Evolutionary conservation across 2,113 vertebrate species (phyloP).

Genomic region (Uropsilus gracilis): DNA sequence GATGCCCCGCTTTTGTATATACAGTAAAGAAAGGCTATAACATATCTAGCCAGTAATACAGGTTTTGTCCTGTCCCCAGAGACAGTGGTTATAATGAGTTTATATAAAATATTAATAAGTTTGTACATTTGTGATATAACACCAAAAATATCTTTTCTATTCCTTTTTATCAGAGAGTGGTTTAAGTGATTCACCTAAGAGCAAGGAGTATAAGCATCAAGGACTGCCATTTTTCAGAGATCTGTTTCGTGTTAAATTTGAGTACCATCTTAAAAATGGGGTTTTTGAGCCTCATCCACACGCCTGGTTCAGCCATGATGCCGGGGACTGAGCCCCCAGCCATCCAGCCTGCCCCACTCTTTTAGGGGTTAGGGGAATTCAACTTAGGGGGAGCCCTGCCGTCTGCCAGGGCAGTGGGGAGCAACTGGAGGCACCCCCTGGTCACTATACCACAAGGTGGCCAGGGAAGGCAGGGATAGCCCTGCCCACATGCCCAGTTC

Average conservation of each 20-base stretch:
- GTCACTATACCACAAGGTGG: too few relatives aligned
- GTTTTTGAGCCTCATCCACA: too few relatives aligned
- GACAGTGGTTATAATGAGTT: conserved; percentile 17
- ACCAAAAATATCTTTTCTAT: conserved; percentile 16
- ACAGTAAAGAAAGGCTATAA: not conserved
- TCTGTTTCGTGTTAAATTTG: conserved; percentile 54
- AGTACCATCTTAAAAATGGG: conserved; percentile 8
- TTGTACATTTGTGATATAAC: conserved; percentile 54
- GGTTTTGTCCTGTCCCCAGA: conserved; percentile 27
- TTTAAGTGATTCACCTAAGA: conserved; percentile 62
- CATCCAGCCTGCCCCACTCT: too few relatives aligned
- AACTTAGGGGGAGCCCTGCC: too few relatives aligned
- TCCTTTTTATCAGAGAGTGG: not conserved
- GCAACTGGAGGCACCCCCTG: too few relatives aligned
- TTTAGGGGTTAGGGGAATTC: too few relatives aligned
- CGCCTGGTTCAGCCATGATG: too few relatives aligned
- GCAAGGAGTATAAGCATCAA: not conserved
- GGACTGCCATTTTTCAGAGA: conserved; percentile 21
- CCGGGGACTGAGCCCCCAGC: too few relatives aligned
- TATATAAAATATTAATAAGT: conserved; percentile 62
- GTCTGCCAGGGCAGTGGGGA: too few relatives aligned
- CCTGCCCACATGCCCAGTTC: too few relatives aligned
- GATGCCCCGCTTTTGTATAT: too few relatives aligned
- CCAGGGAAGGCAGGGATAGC: too few relatives aligned
- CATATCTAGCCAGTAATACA: not conserved